Base-by-base conservation (phyloP, 2,797 vertebrate genomes). In the Strix occidentalis region DNA sequence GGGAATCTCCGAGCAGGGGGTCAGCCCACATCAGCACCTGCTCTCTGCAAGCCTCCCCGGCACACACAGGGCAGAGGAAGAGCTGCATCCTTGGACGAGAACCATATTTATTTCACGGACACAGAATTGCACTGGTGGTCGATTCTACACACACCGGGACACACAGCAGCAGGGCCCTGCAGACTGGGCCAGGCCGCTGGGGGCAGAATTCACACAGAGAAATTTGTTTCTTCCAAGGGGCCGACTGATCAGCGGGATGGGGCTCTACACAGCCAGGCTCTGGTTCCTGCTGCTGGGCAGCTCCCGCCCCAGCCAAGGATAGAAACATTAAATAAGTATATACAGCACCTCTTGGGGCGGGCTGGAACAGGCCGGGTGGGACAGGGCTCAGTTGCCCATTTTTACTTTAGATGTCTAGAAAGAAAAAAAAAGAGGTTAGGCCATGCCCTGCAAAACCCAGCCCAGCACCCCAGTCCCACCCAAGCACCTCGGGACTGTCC, bases 391-490 rank as follows among this genome's bases (percentile, higher is more conserved):
- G 97, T 99, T 98, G 66, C 99, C 99, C 99, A 99, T 99, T 98
- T 99, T 99, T 99, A 99, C 99, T 98, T 98, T 99, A 43, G 99
- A 99, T 46, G 99, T 99, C 99, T 99, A 97, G 48, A 96, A 98
- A 97, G 48, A 93, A 95, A 89, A 89, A 89, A 31, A 66, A 93
- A 97, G 31, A 97, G 46, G 63, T 97, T 85, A 97, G 89, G 28
- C 5, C 2, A 1, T 20, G 12, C 17, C 26, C 33, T 28, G 33
- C 53, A 88, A 72, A 68, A 9, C 29, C 24, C 58, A 70, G 29
- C 46, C 81, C 57, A 45, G 31, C 31, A 71, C 10, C 43, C 28
- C 33, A 45, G 35, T 54, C 54, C 81, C 82, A 90, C 69, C 63
- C 84, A 79, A 53, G 15, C 37, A 87, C 23, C 56, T 53, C 3